phyloP scores from a whole-genome alignment of 2,113 vertebrate species.

The Craseonycteris thonglongyai region DNA sequence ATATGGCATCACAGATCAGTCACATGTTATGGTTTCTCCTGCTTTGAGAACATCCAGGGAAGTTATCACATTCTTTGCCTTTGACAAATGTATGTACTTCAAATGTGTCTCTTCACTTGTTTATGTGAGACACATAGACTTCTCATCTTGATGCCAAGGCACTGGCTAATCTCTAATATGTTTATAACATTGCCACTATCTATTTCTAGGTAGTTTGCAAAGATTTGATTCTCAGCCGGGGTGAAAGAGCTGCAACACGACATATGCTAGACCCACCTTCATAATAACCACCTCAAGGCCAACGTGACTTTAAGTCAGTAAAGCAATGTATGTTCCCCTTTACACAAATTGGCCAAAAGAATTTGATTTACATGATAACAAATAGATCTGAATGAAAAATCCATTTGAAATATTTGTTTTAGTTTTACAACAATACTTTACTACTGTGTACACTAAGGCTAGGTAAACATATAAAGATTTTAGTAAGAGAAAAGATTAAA shows the following conservation, averaged over 20 bases:
- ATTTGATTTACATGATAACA: neutral
- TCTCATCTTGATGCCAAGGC: neutral
- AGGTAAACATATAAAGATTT: neutral
- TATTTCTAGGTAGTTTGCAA: neutral
- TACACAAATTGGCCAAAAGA: neutral
- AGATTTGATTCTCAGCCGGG: neutral
- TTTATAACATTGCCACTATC: neutral
- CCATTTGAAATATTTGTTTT: neutral
- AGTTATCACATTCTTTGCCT: neutral
- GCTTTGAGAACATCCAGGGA: neutral
- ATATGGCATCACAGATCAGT: neutral
- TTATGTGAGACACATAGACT: neutral
- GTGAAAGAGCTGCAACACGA: neutral
- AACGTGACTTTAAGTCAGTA: neutral
- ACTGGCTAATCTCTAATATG: neutral
- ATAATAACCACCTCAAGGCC: neutral
- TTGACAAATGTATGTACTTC: neutral
- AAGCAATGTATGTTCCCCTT: neutral
- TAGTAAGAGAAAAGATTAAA: neutral
- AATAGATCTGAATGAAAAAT: neutral
- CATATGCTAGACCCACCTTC: neutral
- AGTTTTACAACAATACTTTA: neutral
- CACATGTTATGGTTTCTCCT: neutral
- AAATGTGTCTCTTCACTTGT: neutral
- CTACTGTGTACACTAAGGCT: rapidly evolving